Evolutionary conservation across 1,140 invertebrate genomes (phyloP).

Genomic region (Panagrolaimus sp.): DNA sequence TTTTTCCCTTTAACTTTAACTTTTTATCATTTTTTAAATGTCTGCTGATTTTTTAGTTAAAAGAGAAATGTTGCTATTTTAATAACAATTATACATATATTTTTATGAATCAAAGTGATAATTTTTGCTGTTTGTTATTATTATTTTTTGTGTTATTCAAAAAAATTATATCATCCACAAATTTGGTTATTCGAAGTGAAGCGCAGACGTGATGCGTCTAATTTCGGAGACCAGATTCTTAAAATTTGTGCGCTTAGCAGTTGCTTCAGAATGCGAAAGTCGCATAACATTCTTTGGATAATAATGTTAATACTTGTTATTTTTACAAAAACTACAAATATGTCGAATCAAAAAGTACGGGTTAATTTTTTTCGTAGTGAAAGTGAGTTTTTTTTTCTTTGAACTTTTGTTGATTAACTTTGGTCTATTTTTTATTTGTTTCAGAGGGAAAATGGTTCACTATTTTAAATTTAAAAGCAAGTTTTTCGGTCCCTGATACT

Average conservation of each 20-base stretch:
- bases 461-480: constrained; percentile 12
- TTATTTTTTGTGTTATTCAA: neutral
- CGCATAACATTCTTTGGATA: constrained; percentile 1
- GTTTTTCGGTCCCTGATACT: constrained; percentile 6
- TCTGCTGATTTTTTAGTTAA: constrained; percentile 13
- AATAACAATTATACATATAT: neutral
- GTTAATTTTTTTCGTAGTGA: constrained; percentile 12
- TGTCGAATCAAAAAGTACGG: neutral
- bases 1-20: neutral
- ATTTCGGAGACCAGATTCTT: neutral
- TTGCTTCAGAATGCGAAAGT: constrained; percentile 16
- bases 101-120: constrained; percentile 9
- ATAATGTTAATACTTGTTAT: neutral
- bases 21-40: constrained; percentile 2
- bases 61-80: neutral
- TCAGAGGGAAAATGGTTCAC: constrained; percentile 11
- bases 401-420: neutral
- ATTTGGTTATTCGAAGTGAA: constrained; percentile 1
- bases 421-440: neutral
- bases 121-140: neutral
- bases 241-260: constrained; percentile 8
- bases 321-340: neutral
- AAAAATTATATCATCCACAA: neutral
- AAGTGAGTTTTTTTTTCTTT: constrained; percentile 7
- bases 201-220: constrained; percentile 12